Percentiles rank a stretch among this genome's conserved stretches.
Conservation (phyloP, 2,797 vertebrate species). For the Alcedo atthis region DNA sequence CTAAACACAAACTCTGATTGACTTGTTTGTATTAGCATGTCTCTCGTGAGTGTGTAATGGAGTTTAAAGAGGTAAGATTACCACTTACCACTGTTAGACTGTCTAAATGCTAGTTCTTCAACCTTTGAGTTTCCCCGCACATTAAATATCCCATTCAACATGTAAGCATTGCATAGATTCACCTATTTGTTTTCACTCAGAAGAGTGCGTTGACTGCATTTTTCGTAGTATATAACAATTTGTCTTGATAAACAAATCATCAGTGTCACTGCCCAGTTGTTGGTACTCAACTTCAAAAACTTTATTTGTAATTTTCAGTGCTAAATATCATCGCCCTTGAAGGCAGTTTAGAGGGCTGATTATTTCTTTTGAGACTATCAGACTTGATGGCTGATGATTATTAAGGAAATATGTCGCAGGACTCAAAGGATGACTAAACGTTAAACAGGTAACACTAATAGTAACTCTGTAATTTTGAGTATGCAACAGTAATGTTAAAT, state of each 20-base stretch:
- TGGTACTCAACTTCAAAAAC: slow-evolving; percentile 89
- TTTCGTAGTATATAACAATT: slow-evolving; percentile 83
- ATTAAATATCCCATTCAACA: slow-evolving; percentile 87
- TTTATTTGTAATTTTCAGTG: slow-evolving; percentile 93
- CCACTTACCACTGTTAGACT: slow-evolving; percentile 89
- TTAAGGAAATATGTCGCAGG: slow-evolving; percentile 95
- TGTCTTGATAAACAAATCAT: slow-evolving; percentile 88
- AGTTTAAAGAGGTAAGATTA: slow-evolving; percentile 99
- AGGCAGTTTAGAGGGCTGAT: slow-evolving; percentile 92
- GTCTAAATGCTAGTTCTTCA: slow-evolving; percentile 88
- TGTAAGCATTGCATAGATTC: slow-evolving; percentile 88
- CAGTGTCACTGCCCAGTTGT: slow-evolving; percentile 90
- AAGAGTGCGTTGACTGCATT: slow-evolving; percentile 86
- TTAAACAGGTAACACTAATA: slow-evolving; percentile 99
- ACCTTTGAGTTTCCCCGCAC: slow-evolving; percentile 86
- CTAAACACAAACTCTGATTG: slow-evolving; percentile 97
- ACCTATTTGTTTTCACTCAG: slow-evolving; percentile 89
- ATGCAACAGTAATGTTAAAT: slow-evolving; percentile 91
- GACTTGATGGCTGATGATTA: slow-evolving; percentile 95
- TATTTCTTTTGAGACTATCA: slow-evolving; percentile 98
- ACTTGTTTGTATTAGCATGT: slow-evolving; percentile 93
- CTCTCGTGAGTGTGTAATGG: slow-evolving; percentile 94
- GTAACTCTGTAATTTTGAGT: slow-evolving; percentile 93
- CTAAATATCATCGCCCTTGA: slow-evolving; percentile 91
- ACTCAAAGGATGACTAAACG: slow-evolving; percentile 99